Evolutionary conservation across 2,797 vertebrate species (phyloP).

Genomic region (Leptoclinus maculatus): DNA sequence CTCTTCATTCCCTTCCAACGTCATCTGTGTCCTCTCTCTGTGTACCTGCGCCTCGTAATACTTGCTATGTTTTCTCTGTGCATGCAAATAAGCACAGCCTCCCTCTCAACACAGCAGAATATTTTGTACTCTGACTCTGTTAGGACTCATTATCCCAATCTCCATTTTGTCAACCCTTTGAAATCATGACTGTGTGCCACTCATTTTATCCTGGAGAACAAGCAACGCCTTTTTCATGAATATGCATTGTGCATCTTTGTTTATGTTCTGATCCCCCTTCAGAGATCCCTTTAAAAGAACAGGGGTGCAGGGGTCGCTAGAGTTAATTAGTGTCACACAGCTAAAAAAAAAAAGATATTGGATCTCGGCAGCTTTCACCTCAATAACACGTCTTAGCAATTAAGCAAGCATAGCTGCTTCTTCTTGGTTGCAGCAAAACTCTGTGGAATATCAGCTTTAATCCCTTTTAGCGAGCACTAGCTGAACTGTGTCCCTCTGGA

Average conservation of each 20-base stretch:
- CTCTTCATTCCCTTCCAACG: constrained; percentile 37
- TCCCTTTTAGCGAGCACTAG: constrained; percentile 26
- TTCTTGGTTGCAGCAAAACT: constrained; percentile 28
- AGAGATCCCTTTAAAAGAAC: constrained; percentile 19
- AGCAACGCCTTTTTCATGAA: constrained; percentile 43
- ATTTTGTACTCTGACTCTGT: constrained; percentile 36
- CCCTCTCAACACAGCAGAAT: constrained; percentile 15
- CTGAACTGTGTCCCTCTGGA: constrained; percentile 19
- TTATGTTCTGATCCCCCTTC: constrained; percentile 41
- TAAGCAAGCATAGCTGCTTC: constrained; percentile 14
- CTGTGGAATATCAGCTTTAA: constrained; percentile 32
- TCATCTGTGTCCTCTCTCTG: constrained; percentile 46
- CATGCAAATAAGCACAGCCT: constrained; percentile 48
- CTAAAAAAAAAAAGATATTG: constrained; percentile 35
- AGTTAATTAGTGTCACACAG: constrained; percentile 31
- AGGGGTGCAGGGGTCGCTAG: constrained; percentile 4
- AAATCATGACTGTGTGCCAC: constrained; percentile 26
- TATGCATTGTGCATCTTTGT: constrained; percentile 42
- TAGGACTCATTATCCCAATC: constrained; percentile 47
- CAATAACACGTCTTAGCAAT: constrained; percentile 11
- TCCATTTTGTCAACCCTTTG: constrained; percentile 32
- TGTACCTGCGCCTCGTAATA: constrained; percentile 37
- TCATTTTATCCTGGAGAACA: constrained; percentile 39
- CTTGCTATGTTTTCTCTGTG: constrained; percentile 41
- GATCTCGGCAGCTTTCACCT: constrained; percentile 24